Evolutionary conservation across 2,113 vertebrate species (phyloP).

Genomic region (Rhabdomys dilectus): DNA sequence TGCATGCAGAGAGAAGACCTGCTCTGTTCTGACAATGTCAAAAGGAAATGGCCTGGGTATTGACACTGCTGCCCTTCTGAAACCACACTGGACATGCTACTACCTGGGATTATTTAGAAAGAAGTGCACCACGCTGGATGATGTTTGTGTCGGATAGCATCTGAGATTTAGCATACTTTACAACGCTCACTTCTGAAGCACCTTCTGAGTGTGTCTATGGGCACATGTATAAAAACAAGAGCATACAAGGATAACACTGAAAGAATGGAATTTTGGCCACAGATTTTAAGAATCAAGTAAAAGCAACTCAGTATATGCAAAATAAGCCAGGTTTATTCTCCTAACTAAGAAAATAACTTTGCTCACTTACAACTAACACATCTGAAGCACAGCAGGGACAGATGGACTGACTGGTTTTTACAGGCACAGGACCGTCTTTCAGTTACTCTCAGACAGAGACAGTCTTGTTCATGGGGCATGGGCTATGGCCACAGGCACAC

Average conservation of each 20-base stretch:
- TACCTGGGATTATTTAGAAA: background rate
- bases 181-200: slow-evolving; percentile 14
- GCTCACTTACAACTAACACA: background rate
- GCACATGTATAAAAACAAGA: background rate
- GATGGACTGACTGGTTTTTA: background rate
- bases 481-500: background rate
- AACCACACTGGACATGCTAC: slow-evolving; percentile 6
- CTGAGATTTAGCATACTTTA: slow-evolving; percentile 12
- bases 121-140: slow-evolving; percentile 29
- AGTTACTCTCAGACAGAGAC: background rate
- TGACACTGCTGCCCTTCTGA: slow-evolving; percentile 45
- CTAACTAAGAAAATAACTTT: background rate
- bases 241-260: background rate
- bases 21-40: slow-evolving; percentile 43
- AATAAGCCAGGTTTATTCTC: background rate
- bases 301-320: background rate
- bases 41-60: background rate
- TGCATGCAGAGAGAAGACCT: slow-evolving; percentile 47
- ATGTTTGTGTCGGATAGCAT: background rate
- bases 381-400: background rate
- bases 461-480: background rate
- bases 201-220: background rate
- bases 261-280: background rate
- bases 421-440: background rate
- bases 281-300: background rate